These are phyloP conservation scores for Sceloporus undulatus DNA, from an alignment of 2,113 vertebrate species.

Conservation along the genomic window DNA sequence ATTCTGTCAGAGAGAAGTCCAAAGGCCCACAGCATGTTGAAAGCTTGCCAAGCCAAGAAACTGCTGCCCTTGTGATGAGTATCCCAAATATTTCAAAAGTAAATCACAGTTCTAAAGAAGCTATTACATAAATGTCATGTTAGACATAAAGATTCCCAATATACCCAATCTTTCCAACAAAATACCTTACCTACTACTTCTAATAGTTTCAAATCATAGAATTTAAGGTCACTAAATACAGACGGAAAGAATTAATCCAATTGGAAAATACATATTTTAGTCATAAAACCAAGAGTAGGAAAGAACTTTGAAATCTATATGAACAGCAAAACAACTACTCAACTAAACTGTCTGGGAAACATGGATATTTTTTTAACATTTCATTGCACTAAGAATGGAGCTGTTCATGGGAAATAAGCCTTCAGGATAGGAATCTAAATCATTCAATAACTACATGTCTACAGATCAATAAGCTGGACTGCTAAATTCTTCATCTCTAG, in stretches of 20 bases:
- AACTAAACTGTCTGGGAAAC: rapidly evolving
- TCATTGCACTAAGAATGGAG: constrained; percentile 1
- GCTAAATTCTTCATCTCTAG: constrained; percentile 6
- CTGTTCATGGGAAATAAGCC: constrained; percentile 8
- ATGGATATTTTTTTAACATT: neutral
- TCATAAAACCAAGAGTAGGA: neutral
- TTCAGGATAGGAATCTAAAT: constrained; percentile 11
- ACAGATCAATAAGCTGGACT: neutral
- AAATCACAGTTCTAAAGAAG: neutral
- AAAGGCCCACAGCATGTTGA: neutral
- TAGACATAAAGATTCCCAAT: neutral
- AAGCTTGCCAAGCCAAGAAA: neutral
- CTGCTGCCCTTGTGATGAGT: neutral
- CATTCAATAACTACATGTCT: neutral
- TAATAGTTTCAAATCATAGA: neutral
- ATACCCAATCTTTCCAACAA: neutral
- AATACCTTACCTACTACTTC: neutral
- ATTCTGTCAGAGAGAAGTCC: neutral
- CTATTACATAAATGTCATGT: neutral
- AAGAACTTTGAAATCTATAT: neutral
- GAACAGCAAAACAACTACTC: neutral
- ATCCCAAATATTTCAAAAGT: neutral
- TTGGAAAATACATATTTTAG: neutral
- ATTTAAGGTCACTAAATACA: neutral
- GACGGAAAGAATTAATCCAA: neutral